Percentiles rank a stretch among this genome's conserved stretches.
Evolutionary conservation across 2,113 vertebrate species (phyloP).

Genomic region (Felis chaus): DNA sequence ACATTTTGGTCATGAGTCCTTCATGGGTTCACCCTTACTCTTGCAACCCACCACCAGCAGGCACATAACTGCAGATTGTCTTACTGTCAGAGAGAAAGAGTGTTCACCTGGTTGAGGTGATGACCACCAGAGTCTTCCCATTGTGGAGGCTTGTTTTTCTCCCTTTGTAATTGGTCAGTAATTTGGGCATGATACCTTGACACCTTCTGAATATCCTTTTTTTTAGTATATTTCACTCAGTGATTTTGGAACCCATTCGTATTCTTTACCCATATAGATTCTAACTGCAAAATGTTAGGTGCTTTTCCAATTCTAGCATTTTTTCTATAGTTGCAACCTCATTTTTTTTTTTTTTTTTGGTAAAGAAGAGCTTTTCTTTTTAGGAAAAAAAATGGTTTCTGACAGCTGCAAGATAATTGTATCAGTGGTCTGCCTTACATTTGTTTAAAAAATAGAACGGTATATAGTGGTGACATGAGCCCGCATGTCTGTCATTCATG

Average conservation of each 20-base stretch:
- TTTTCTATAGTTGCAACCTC: neutral
- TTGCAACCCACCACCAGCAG: neutral
- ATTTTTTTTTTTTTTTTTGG: neutral
- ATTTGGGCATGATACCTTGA: neutral
- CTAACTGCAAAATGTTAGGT: neutral
- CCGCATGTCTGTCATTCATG: neutral
- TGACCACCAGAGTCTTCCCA: neutral
- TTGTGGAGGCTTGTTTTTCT: constrained; percentile 3
- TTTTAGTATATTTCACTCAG: neutral
- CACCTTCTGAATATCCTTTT: neutral
- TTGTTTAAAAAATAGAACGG: neutral
- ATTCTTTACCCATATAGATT: neutral
- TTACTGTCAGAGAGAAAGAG: neutral
- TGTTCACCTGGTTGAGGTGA: neutral
- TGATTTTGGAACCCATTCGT: neutral
- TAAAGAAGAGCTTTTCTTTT: neutral
- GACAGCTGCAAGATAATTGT: neutral
- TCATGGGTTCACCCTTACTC: neutral
- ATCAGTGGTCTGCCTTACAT: neutral
- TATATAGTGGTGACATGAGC: neutral
- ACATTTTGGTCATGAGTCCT: neutral
- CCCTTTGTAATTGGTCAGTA: neutral
- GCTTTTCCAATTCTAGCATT: constrained; percentile 47
- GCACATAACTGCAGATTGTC: neutral
- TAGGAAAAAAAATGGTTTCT: neutral